Conservation (phyloP, 2,113 vertebrate genomes). For the Trematocara unimaculatum region DNA sequence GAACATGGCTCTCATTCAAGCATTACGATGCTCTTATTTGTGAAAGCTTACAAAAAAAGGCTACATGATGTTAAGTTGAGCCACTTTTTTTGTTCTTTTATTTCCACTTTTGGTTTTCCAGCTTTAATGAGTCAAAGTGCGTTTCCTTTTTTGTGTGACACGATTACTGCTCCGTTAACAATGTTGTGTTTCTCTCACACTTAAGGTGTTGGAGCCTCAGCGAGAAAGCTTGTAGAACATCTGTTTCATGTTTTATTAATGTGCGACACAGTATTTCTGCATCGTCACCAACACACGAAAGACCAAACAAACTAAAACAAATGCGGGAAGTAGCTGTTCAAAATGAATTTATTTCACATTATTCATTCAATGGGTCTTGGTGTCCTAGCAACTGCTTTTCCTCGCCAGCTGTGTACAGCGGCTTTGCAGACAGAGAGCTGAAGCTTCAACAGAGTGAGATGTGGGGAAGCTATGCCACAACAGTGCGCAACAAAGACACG, state of each 20-base stretch:
- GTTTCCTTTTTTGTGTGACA: not conserved
- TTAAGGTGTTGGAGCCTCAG: not conserved
- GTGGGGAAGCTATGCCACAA: not conserved
- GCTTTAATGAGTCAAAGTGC: not conserved
- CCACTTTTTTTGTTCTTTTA: not conserved
- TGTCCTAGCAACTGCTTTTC: constrained; percentile 57
- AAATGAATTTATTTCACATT: constrained; percentile 26
- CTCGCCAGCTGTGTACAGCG: constrained; percentile 6
- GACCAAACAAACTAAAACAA: constrained; percentile 3
- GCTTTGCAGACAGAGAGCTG: not conserved
- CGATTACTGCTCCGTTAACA: not conserved
- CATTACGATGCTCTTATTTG: not conserved
- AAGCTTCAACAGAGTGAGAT: not conserved
- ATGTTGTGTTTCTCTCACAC: not conserved
- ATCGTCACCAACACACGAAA: not conserved
- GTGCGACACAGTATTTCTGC: not conserved
- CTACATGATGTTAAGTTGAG: not conserved
- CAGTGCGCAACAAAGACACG: constrained; percentile 4
- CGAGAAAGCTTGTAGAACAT: constrained; percentile 6
- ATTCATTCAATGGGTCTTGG: constrained; percentile 21
- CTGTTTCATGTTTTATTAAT: constrained; percentile 19
- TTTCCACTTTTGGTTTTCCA: not conserved
- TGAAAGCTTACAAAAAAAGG: not conserved
- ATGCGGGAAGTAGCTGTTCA: constrained; percentile 9
- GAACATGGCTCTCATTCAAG: not conserved